Evolutionary conservation across 2,113 vertebrate species (phyloP), one percentile per base, ranked within the genome.

Genomic region (Pimephales promelas): DNA sequence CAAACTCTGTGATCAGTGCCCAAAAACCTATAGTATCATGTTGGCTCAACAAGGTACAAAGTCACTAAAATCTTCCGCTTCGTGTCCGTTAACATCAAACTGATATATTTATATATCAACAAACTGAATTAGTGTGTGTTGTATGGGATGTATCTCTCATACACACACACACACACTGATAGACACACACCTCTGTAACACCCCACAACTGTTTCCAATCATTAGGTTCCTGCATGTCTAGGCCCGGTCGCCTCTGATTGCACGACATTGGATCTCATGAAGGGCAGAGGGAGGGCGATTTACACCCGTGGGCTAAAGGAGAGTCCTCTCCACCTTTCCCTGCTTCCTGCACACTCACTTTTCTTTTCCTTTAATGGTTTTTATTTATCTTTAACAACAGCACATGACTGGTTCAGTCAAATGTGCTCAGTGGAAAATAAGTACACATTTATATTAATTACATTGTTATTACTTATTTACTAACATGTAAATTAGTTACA

Each of bases 141-240:
- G 59, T 74, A 74, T 52, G 26, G 47, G 1, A 5, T 45, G 49
- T 13, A 40, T 70, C 71, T 56, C 31, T 43, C 9, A 68, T 31
- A 28, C 59, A 49, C 57, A 56, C 56, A 80, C 26, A 47, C 70
- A 80, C 84, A 84, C 61, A 83, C 45, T 82, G 59, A 83, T 64
- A 79, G 64, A 80, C 79, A 86, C 61, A 36, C 84, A 88, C 57
- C 3, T 85, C 56, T 61, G 20, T 73, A 88, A 66, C 31, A 26
- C 74, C 54, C 73, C 85, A 86, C 89, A 88, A 84, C 81, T 88
- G 87, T 82, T 89, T 88, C 76, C 64, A 90, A 87, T 89, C 87
- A 88, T 86, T 70, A 87, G 89, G 82, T 88, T 88, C 89, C 87
- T 89, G 86, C 52, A 77, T 81, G 87, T 87, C 86, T 86, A 80